Percentiles rank a stretch among this genome's conserved stretches.
phyloP scores from a whole-genome alignment of 2,888 invertebrate species.

The Acrocera orbiculus region DNA sequence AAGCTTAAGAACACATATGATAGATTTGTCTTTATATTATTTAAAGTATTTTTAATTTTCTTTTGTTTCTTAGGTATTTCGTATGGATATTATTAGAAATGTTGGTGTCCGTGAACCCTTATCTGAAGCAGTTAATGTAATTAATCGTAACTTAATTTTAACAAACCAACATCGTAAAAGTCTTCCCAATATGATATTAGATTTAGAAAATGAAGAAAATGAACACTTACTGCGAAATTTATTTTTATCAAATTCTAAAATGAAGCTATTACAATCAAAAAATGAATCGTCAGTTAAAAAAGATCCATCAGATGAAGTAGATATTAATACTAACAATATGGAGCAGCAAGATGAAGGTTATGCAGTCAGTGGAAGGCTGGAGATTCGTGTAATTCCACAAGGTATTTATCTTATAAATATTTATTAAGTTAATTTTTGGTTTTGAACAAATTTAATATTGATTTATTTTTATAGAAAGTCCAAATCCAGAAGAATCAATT shows the following conservation, averaged over 20 bases:
- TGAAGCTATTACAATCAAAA: conserved; percentile 14
- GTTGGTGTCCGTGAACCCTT: conserved; percentile 41
- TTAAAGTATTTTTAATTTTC: neutral
- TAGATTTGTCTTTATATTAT: too few species aligned
- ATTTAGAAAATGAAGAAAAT: too few species aligned
- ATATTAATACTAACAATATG: conserved; percentile 2
- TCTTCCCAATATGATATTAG: conserved; percentile 26
- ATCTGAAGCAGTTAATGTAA: conserved; percentile 16
- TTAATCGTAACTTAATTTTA: too few species aligned
- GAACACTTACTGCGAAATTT: too few species aligned
- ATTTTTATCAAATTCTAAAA: conserved; percentile 12
- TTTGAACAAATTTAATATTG: neutral
- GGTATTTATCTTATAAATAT: conserved; percentile 12
- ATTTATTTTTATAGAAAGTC: conserved; percentile 28
- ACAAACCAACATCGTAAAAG: conserved; percentile 23
- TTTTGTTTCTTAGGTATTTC: conserved; percentile 34
- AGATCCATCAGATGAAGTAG: conserved; percentile 7
- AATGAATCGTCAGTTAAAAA: conserved; percentile 13
- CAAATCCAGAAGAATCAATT: conserved; percentile 55
- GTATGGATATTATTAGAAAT: conserved; percentile 69
- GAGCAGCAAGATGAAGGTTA: conserved; percentile 30
- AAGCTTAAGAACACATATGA: too few species aligned
- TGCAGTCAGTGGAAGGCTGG: conserved; percentile 59
- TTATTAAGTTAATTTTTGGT: neutral
- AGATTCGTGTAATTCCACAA: conserved; percentile 57